Base-by-base conservation (phyloP, 2,888 invertebrate genomes). In the Lumbricus terrestris region DNA sequence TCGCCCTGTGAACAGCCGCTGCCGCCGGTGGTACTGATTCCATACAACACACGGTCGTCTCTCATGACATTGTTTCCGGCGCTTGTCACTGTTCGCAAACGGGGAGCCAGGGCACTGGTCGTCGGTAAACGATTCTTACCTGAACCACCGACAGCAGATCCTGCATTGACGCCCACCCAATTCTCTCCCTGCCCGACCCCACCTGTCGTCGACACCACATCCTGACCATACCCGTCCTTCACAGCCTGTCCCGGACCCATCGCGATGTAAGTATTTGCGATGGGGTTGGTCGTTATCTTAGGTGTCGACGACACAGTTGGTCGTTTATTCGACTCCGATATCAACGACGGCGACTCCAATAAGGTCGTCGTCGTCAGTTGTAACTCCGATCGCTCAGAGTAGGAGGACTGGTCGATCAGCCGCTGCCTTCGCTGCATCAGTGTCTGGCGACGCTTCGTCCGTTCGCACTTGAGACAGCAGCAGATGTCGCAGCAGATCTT, bases 401-500 rank as follows among this genome's bases (percentile, higher is more conserved):
- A 20, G n/a, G n/a, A n/a, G 16, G 34, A 20, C 35, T 35, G 34
- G 13, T n/a, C 88, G 34, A 29, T 69, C 69, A n/a, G 69, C 13
- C 69, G 85, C 69, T 89, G 88, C 29, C 88, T 83, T 16, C 91
- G 83, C 89, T 90, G 42, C n/a, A 90, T 54, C 54, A 91, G 40
- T 20, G 91, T 40, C 82, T 92, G 91, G 34, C 91, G 82, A 69
- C 92, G 91, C 91, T 91, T 91, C 83, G 90, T 90, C 33, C 92
- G 90, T 90, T 92, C 92, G 89, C 92, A 92, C 82, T 91, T 91
- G 82, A 92, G 91, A 38, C 92, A 92, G 89, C 93, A 93, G 89
- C 92, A 92, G 35, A 92, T 91, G 82, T 92, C 92, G 85, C 93
- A 92, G 91, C 93, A 93, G 83, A 93, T 91, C 42, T 91, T 92